A percentile compares a stretch with the other conserved stretches of the same genome.
These are phyloP conservation scores for Ceratothoa steindachneri DNA, from an alignment of 2,888 invertebrate genomes.

Conservation along the genomic window DNA sequence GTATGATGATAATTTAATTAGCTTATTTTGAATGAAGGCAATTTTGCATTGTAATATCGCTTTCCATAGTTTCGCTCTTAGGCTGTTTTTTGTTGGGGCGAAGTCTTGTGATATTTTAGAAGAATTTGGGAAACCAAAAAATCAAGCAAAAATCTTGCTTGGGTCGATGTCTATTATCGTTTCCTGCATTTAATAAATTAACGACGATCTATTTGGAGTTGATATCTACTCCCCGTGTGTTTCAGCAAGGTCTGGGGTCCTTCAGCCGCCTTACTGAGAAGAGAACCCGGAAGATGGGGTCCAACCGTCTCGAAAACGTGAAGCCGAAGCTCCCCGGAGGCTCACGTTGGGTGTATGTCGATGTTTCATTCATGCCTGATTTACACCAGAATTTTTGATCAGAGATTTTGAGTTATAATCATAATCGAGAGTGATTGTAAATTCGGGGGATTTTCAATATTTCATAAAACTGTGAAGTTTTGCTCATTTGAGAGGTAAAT, in stretches of 20 bases:
- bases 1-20: no score
- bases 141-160: no score
- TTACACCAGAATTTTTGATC: background rate
- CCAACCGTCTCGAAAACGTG: background rate
- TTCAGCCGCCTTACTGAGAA: background rate
- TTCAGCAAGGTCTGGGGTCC: background rate
- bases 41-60: no score
- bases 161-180: background rate
- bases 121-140: no score
- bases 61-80: no score
- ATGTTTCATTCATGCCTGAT: background rate
- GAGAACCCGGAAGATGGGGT: background rate
- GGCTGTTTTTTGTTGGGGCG: no score
- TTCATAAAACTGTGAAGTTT: background rate
- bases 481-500: no score
- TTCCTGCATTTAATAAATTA: background rate
- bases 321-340: background rate
- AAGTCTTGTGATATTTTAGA: no score
- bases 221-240: background rate
- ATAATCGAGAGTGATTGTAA: no score
- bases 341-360: constrained; percentile 3
- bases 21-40: no score
- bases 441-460: background rate
- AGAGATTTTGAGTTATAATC: background rate
- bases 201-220: background rate